Base-by-base conservation (phyloP, 2,113 vertebrate species). In the Sminthopsis crassicaudata region DNA sequence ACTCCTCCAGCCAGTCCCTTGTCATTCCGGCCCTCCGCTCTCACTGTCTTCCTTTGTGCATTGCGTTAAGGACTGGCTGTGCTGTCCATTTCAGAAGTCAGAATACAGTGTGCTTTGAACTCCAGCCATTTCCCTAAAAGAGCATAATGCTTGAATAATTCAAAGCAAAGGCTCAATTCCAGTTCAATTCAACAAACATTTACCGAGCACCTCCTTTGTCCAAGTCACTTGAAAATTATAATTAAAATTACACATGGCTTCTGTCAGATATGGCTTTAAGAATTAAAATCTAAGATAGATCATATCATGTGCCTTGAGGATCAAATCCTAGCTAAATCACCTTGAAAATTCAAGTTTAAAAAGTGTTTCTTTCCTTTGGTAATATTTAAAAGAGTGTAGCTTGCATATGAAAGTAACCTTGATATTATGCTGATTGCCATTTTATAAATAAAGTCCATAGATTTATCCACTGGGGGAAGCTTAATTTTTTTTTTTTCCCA, bases 221-320 rank as follows among this genome's bases (percentile, higher is more conserved):
- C 36, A 42, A 84, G 67, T 25, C 91, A 89, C 84, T 91, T 88
- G 51, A 93, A 92, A 91, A 94, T 90, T 4, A 84, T 89, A 92
- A 48, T 93, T 6, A 19, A 90, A 90, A 94, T 0, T 57, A 94
- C 42, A 84, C 25, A 89, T 25, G 23, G 10, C 84, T 46, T 84
- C n/a, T 84, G 67, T 42, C 67, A 84, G 36, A 84, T 84, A 84
- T 84, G 67, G 19, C 67, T 19, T 36, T 23, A 42, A 42, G 67
- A 84, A 84, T 84, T 30, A 92, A 92, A 93, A 93, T 95, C 22
- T 24, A 89, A 92, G 51, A 48, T 8, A 90, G 16, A 30, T 9
- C 24, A 91, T 48, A 19, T 50, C 94, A 30, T 88, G 54, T 46
- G 91, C 52, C 91, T 3, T 53, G 22, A 89, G 46, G n/a, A 42